Percentiles rank a stretch among this genome's conserved stretches.
Conservation (phyloP, 1,140 invertebrate species). For the Lucilia sericata region DNA sequence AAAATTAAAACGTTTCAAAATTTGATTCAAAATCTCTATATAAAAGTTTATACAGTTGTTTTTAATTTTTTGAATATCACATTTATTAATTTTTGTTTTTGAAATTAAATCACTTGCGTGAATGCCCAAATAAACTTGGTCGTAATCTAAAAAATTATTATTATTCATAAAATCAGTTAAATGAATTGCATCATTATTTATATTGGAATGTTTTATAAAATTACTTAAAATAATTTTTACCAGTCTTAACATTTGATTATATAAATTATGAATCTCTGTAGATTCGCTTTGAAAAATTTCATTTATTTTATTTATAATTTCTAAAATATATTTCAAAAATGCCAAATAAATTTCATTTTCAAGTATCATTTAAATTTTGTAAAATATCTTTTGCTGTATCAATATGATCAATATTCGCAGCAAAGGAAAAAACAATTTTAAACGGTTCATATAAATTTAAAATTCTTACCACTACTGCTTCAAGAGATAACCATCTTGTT, state of each 20-base stretch:
- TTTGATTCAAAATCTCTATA: background rate
- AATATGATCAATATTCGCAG: background rate
- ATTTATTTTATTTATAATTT: conserved; percentile 33
- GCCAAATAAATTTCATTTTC: conserved; percentile 32
- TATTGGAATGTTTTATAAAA: no score
- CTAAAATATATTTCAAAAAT: conserved; percentile 30
- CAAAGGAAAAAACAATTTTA: conserved; percentile 12
- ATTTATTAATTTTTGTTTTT: conserved; percentile 6
- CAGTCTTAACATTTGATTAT: background rate
- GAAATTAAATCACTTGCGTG: background rate
- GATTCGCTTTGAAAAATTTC: conserved; percentile 29
- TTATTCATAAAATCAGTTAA: no score
- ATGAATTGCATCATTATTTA: no score
- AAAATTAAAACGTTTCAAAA: background rate
- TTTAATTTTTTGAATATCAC: background rate
- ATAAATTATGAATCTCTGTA: conserved; percentile 10
- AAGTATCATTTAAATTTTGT: conserved; percentile 31
- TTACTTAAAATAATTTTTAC: no score
- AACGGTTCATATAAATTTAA: background rate
- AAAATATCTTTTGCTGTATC: conserved; percentile 6
- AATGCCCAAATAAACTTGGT: background rate
- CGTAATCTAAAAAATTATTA: background rate
- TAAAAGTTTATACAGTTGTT: background rate
- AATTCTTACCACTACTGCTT: background rate
- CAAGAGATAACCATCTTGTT: conserved; percentile 22